phyloP scores from a whole-genome alignment of 2,113 vertebrate species.

The Cyprinus carpio region DNA sequence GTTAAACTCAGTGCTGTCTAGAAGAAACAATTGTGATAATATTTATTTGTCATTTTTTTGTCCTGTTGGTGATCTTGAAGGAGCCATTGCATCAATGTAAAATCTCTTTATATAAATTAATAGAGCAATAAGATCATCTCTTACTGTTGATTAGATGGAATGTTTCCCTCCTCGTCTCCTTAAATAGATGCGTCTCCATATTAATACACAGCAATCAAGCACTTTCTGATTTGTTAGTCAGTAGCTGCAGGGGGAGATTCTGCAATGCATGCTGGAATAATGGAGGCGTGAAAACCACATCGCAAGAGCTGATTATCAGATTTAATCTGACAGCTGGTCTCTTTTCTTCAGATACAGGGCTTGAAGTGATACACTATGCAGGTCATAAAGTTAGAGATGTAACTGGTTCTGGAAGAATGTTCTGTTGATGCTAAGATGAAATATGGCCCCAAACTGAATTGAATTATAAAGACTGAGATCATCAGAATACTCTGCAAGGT shows the following conservation, averaged over 20 bases:
- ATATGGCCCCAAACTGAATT: background rate
- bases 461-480: background rate
- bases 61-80: background rate
- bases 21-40: background rate
- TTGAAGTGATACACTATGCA: slow-evolving; percentile 55
- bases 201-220: slow-evolving; percentile 42
- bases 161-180: background rate
- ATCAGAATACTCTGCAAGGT: background rate
- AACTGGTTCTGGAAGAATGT: slow-evolving; percentile 9
- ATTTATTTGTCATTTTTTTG: background rate
- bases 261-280: slow-evolving; percentile 54
- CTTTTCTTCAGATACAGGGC: slow-evolving; percentile 48
- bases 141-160: slow-evolving; percentile 26
- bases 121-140: background rate
- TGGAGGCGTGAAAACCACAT: slow-evolving; percentile 58
- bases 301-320: slow-evolving; percentile 54
- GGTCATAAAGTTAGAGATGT: slow-evolving; percentile 58
- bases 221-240: slow-evolving; percentile 60
- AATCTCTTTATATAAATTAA: background rate
- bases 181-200: slow-evolving; percentile 29
- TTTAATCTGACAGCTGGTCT: slow-evolving; percentile 57
- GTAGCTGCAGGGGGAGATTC: slow-evolving; percentile 51
- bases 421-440: background rate
- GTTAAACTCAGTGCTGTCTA: background rate
- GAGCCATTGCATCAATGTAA: background rate